phyloP scores from a whole-genome alignment of 2,888 invertebrate genomes.

The Cataglyphis cursor region DNA sequence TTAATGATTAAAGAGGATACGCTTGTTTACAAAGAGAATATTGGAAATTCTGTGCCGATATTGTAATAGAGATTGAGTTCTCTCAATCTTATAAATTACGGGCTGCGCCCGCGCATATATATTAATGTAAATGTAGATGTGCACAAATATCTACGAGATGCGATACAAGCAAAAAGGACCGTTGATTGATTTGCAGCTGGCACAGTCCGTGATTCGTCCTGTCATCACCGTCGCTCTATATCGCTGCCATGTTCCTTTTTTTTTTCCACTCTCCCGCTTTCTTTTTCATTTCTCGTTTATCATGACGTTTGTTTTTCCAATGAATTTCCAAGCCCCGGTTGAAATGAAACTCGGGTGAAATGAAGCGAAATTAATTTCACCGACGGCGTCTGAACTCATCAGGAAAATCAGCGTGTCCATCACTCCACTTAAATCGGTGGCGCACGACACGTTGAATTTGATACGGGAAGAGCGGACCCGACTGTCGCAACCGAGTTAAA shows the following conservation, averaged over 20 bases:
- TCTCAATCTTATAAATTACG: constrained; percentile 1
- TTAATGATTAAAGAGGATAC: constrained; percentile 38
- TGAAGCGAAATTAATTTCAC: constrained; percentile 77
- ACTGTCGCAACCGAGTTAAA: constrained; percentile 54
- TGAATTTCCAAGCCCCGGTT: constrained; percentile 61
- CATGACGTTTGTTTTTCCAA: constrained; percentile 63
- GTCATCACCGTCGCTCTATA: constrained; percentile 15
- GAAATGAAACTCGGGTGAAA: constrained; percentile 63
- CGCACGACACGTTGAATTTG: constrained; percentile 70
- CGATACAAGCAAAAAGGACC: constrained; percentile 17
- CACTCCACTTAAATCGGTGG: constrained; percentile 65
- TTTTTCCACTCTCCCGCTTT: constrained; percentile 8
- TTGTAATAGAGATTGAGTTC: background rate
- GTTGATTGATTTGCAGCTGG: constrained; percentile 50
- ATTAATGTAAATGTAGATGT: constrained; percentile 22
- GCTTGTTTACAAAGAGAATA: constrained; percentile 1
- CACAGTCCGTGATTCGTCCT: constrained; percentile 3
- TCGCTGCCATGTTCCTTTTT: constrained; percentile 14
- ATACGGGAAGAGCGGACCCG: constrained; percentile 57
- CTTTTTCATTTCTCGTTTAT: constrained; percentile 41
- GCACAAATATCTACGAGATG: constrained; percentile 38
- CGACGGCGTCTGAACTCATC: constrained; percentile 75
- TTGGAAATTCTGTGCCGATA: background rate
- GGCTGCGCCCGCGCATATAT: background rate
- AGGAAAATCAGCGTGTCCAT: constrained; percentile 71